Percentiles rank a stretch among this genome's conserved stretches.
Conservation (phyloP, 1,140 invertebrate genomes). For the Caenorhabditis inopinata region DNA sequence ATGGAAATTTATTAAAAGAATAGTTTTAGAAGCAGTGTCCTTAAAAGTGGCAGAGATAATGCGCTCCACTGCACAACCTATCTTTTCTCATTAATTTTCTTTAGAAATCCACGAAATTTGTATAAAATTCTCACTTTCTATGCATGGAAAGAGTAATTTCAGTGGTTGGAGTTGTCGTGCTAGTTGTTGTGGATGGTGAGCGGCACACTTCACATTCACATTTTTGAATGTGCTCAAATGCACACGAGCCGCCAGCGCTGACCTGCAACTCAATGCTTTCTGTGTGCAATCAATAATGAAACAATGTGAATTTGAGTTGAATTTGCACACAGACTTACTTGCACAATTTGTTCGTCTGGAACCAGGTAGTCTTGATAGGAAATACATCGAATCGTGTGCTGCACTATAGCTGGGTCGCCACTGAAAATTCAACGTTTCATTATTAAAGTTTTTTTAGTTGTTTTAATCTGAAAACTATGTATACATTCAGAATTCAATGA, state of each 20-base stretch:
- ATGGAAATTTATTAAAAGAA: too few species aligned
- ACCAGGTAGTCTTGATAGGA: constrained; percentile 27
- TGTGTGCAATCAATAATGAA: not conserved
- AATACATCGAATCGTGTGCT: constrained; percentile 27
- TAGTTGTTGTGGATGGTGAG: not conserved
- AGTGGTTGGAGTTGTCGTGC: not conserved
- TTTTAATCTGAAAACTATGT: too few species aligned
- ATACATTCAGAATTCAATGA: too few species aligned
- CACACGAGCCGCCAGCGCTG: constrained; percentile 1
- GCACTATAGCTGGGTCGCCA: not conserved
- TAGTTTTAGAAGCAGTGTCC: too few species aligned
- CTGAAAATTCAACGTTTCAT: not conserved
- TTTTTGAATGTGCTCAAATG: constrained; percentile 29
- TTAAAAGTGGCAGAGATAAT: too few species aligned
- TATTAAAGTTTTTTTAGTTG: too few species aligned
- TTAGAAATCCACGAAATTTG: too few species aligned
- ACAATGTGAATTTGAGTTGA: not conserved
- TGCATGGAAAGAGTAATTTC: not conserved
- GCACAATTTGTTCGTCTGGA: not conserved
- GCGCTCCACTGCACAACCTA: too few species aligned
- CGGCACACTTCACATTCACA: constrained; percentile 33
- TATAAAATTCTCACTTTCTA: not conserved
- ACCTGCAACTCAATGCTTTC: not conserved
- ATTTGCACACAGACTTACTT: not conserved
- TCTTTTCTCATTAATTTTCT: too few species aligned